Base-by-base conservation (phyloP, 2,797 vertebrate species). In the Sternotherus odoratus region DNA sequence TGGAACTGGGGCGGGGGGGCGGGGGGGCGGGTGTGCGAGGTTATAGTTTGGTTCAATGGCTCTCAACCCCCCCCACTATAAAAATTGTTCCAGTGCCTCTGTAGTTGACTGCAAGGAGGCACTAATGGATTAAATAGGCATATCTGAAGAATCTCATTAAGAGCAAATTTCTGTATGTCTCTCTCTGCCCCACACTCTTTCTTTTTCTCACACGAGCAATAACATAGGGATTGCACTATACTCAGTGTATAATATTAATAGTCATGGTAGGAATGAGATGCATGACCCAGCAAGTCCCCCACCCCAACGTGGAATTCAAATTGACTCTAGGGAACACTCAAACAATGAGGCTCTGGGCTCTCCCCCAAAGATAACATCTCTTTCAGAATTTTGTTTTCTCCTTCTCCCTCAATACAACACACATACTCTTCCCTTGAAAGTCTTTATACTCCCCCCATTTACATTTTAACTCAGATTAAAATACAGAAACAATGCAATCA, bases 401-500 rank as follows among this genome's bases (percentile, higher is more conserved):
- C 43, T 46, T 26, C 72, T 16, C 24, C 39, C 12, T 74, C 72
- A 46, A 46, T n/a, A 69, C 63, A 69, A 39, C 72, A 74, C 24
- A 30, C 39, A 46, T 12, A 30, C 15, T 74, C 24, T 26, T 74
- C 60, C 43, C 72, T 28, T 75, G 24, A 75, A 75, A 75, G 43
- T 48, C 72, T 75, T 13, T 48, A 30, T 48, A 75, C 19, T 36
- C 15, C 24, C 24, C 26, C 15, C 72, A 48, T 17, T 87, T 90
- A 92, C 77, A 93, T 36, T 69, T 94, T 90, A 81, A 17, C 30
- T 83, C 51, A 91, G 85, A 87, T 57, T 79, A 80, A 75, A 30
- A 1, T 30, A 46, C 81, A 48, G 24, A 82, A 89, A 78, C 48
- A 87, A 86, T 72, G 54, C 56, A 16, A 85, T 69, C 51, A 88